Percentiles rank a stretch among this genome's conserved stretches.
phyloP scores from a whole-genome alignment of 2,888 invertebrate genomes.

The Himalopsyche kuldschensis region DNA sequence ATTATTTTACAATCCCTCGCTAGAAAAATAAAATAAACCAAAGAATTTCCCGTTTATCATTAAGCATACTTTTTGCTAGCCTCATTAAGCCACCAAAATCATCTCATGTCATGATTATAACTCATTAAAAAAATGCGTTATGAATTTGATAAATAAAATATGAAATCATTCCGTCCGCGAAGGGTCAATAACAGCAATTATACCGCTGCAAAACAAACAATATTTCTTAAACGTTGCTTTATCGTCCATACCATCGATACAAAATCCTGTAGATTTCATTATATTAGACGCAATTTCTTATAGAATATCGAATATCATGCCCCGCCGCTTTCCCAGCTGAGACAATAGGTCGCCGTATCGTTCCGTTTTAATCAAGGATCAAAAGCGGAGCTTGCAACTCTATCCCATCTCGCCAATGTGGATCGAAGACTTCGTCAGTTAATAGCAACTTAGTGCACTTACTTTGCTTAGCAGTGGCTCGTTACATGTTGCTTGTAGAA shows the following conservation, averaged over 20 bases:
- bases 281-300: not conserved
- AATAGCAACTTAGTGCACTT: not conserved
- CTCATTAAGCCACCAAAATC: too few relatives aligned
- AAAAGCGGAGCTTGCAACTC: slow-evolving; percentile 11
- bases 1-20: too few relatives aligned
- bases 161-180: too few relatives aligned
- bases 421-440: not conserved
- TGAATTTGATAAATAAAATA: too few relatives aligned
- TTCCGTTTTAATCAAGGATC: slow-evolving; percentile 26
- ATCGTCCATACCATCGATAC: not conserved
- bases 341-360: slow-evolving; percentile 13
- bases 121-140: too few relatives aligned
- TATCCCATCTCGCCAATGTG: slow-evolving; percentile 11
- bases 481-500: not conserved
- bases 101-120: too few relatives aligned
- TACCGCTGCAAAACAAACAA: not conserved
- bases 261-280: not conserved
- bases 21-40: too few relatives aligned
- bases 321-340: slow-evolving; percentile 15
- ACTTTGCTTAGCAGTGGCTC: not conserved
- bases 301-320: slow-evolving; percentile 10
- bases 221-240: not conserved
- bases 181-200: too few relatives aligned
- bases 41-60: too few relatives aligned
- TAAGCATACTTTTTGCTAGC: too few relatives aligned